Evolutionary conservation across 2,888 invertebrate genomes (phyloP), one percentile per base, ranked within the genome.

Genomic region (Brachyopa scutellaris): DNA sequence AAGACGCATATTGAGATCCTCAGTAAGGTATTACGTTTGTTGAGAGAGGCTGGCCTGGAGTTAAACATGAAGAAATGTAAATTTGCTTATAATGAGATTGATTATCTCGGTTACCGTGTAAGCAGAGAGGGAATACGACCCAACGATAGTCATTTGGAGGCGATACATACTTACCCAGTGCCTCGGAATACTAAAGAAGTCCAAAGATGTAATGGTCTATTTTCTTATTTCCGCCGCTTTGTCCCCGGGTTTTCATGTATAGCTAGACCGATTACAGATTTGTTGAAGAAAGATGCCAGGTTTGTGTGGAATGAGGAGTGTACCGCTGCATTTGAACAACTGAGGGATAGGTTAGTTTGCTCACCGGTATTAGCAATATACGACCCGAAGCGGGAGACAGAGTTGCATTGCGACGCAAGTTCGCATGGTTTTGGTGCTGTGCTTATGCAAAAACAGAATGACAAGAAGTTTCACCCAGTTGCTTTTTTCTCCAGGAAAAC

Each of bases 391-490:
- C 8, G 23, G 36, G 85, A 85, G 59, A 87, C 86, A 1, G 85
- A 87, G 67, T 64, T 87, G 42, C 86, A 87, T 67, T 85, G 85
- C n/a, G 87, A 87, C 53, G 86, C 86, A 0, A 85, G 85, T 61
- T 11, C 70, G 0, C 8, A n/a, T 2, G 86, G 86, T 3, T 87
- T 79, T 62, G 87, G 86, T 6, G 80, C 86, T 3, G 77, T 86
- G 4, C 53, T 85, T n/a, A 7, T 85, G 21, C 85, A 86, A 26
- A 49, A 31, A 31, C 53, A 76, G 26, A 7, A 47, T 1, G 49
- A 57, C 4, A 57, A 33, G 0, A 53, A 31, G 6, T 62, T 73
- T 17, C 64, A 72, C 36, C 57, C 49, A 9, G 53, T 67, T 2
- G 55, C 67, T 17, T 76, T 36, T 9, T 40, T 40, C 51, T 55